Conservation (phyloP, 2,888 invertebrate species). For the Agonopterix arenella region DNA sequence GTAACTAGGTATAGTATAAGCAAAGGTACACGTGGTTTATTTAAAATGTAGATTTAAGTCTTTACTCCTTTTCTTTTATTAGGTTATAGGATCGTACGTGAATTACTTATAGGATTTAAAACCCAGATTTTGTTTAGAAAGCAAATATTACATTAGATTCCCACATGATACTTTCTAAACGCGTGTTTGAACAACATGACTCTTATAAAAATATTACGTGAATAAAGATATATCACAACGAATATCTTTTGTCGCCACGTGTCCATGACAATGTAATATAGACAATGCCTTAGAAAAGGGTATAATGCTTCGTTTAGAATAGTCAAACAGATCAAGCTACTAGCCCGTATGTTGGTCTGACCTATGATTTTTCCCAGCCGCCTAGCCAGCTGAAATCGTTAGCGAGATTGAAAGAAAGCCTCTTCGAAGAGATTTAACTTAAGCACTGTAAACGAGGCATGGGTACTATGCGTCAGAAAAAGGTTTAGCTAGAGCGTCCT, state of each 20-base stretch:
- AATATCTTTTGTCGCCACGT: slow-evolving; percentile 70
- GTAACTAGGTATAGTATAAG: too few species aligned
- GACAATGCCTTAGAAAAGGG: slow-evolving; percentile 69
- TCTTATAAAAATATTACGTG: slow-evolving; percentile 58
- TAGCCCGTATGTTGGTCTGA: background rate
- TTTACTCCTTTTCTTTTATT: too few species aligned
- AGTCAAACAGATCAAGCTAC: background rate
- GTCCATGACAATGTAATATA: slow-evolving; percentile 72
- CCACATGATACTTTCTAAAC: slow-evolving; percentile 1
- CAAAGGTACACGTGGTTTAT: too few species aligned
- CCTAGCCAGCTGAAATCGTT: too few species aligned
- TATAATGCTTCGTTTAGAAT: slow-evolving; percentile 47
- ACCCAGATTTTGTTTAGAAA: too few species aligned
- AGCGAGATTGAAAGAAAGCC: too few species aligned
- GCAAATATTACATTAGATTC: background rate
- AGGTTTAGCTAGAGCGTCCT: slow-evolving; percentile 62
- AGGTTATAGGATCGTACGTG: too few species aligned
- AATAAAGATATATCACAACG: slow-evolving; percentile 66
- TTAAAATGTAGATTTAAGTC: too few species aligned
- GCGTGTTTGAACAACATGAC: slow-evolving; percentile 29
- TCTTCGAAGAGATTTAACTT: too few species aligned
- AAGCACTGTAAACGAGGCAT: slow-evolving; percentile 38
- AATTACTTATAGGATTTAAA: too few species aligned
- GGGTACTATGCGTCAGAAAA: slow-evolving; percentile 60
- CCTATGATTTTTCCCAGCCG: too few species aligned